Conservation (phyloP, 2,797 vertebrate genomes). For the Emys orbicularis region DNA sequence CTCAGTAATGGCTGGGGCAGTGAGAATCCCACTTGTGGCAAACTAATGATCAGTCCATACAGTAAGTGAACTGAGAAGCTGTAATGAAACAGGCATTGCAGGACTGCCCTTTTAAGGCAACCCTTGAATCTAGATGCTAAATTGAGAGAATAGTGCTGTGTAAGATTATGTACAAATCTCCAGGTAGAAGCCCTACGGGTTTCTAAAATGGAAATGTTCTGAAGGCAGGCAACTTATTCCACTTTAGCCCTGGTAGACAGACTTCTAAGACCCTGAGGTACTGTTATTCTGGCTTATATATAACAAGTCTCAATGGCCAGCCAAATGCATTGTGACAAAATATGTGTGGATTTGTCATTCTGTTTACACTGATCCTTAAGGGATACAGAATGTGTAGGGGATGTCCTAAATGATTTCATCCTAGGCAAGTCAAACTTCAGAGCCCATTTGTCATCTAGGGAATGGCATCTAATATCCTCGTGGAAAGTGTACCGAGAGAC, state of each 20-base stretch:
- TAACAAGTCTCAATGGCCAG: too few species aligned
- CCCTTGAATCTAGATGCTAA: neutral
- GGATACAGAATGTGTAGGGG: neutral
- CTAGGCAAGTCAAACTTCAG: neutral
- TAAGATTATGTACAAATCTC: neutral
- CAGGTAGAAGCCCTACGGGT: neutral
- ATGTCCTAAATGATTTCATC: neutral
- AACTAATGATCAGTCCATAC: neutral
- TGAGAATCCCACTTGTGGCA: neutral
- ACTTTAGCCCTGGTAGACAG: neutral
- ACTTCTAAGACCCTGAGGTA: neutral
- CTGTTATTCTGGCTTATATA: too few species aligned
- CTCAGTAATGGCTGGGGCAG: neutral
- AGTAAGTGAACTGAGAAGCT: neutral
- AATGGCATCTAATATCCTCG: neutral
- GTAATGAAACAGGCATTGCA: neutral
- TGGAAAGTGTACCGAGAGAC: neutral
- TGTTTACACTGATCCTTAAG: neutral
- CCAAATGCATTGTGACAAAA: too few species aligned
- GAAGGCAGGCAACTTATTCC: neutral
- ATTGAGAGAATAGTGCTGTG: neutral
- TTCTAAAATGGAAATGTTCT: neutral
- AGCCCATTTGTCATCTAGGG: neutral
- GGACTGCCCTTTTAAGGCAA: neutral
- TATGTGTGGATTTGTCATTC: neutral